Base-by-base conservation (phyloP, 2,113 vertebrate species). In the Paedocypris sp. region DNA sequence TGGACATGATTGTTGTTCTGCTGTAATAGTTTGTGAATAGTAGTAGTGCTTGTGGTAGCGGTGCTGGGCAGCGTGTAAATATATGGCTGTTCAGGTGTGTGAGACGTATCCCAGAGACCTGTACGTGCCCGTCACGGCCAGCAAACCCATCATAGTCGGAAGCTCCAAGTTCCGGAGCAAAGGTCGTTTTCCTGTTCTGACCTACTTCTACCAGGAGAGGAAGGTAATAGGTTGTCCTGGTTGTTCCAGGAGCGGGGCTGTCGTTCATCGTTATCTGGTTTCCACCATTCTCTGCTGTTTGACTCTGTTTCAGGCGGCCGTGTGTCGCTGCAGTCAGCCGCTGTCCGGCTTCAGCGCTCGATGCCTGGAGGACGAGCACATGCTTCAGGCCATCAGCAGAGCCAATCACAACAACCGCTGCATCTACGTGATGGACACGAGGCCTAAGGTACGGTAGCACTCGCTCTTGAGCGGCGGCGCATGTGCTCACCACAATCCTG, bases 111-210 rank as follows among this genome's bases (percentile, higher is more conserved):
- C 95, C 11, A 88, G 84, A 70, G 90, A 98, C 31, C 83, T 98
- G 39, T 98, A 97, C 28, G 93, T 95, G 74, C 95, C 93, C 22
- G 82, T 83, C 67, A 88, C 82, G 32, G 91, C 90, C 80, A 97
- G 88, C 80, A 97, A 91, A 69, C 92, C 93, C 13, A 90, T 94
- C 73, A 97, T 99, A 41, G 90, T 99, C 48, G 95, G 94, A 19
- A 98, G 94, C 67, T 96, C 93, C 75, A 99, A 98, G 77, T 99
- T 99, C 76, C 86, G 95, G 74, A 99, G 94, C 85, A 99, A 99
- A 89, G 94, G 94, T 45, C 88, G 95, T 23, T 98, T 99, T 68
- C 95, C 95, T 3, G 93, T 95, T 8, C 85, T 99, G 50, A 97
- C 92, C 0, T 97, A 97, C 72, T 97, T 93, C 72, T 91, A 94